Conservation (phyloP, 2,113 vertebrate species). For the Centrocercus urophasianus region DNA sequence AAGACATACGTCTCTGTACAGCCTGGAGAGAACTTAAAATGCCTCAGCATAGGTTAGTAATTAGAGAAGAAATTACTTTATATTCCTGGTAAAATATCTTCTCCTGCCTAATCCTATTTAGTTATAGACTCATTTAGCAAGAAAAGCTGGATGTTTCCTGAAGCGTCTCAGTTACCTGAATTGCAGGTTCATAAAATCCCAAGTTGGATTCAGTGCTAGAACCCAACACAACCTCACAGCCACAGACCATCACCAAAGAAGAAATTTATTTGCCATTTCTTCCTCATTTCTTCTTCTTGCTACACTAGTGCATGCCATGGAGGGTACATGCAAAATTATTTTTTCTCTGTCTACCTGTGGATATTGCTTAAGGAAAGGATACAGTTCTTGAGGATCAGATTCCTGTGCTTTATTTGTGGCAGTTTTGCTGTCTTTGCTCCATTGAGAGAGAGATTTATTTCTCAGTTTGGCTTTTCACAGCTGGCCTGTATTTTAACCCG, state of each 20-base stretch:
- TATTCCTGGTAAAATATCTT: not conserved
- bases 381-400: not conserved
- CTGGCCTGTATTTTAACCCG: not conserved
- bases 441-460: not conserved
- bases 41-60: not conserved
- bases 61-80: not conserved
- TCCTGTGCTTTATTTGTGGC: not conserved
- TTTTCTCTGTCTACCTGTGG: not conserved
- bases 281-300: not conserved
- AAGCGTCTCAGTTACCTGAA: not conserved
- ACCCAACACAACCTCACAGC: not conserved
- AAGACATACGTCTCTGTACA: not conserved
- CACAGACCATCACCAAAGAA: not conserved
- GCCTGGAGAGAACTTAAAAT: not conserved
- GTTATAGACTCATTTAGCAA: not conserved
- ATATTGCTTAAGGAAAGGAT: not conserved
- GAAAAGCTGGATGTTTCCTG: not conserved
- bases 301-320: not conserved
- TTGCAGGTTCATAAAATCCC: not conserved
- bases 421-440: not conserved
- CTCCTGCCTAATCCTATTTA: not conserved
- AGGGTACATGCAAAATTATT: not conserved
- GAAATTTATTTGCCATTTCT: not conserved
- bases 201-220: not conserved
- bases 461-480: slow-evolving; percentile 29